phyloP scores from a whole-genome alignment of 2,113 vertebrate species.

The Herpailurus yagouaroundi region DNA sequence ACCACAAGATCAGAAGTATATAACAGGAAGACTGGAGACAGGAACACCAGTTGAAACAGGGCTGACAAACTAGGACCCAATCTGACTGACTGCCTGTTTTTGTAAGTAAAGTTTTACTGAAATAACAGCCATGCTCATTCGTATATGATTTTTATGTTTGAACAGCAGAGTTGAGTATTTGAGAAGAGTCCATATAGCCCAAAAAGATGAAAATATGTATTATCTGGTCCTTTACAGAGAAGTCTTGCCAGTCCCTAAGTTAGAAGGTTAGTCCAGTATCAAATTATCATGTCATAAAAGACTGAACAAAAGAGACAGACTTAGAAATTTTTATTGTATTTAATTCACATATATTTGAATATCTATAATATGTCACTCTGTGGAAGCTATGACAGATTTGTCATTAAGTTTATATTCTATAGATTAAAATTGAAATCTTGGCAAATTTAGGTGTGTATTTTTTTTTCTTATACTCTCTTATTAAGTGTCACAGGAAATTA shows the following conservation, averaged over 20 bases:
- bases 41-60: background rate
- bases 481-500: slow-evolving; percentile 28
- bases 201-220: background rate
- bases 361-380: background rate
- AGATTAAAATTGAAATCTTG: slow-evolving; percentile 9
- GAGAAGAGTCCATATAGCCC: background rate
- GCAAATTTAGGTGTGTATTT: background rate
- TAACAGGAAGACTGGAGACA: background rate
- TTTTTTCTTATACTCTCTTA: background rate
- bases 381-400: background rate
- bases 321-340: background rate
- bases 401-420: background rate
- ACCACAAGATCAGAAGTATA: background rate
- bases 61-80: background rate
- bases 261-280: background rate
- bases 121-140: background rate
- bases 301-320: background rate
- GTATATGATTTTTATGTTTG: background rate
- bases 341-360: background rate
- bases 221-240: background rate
- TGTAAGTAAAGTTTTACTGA: background rate
- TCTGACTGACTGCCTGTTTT: background rate
- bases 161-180: background rate
- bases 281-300: background rate
- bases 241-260: background rate